These are phyloP conservation scores for Drosophila crucigera DNA, from an alignment of 2,888 invertebrate genomes.

Conservation along the genomic window DNA sequence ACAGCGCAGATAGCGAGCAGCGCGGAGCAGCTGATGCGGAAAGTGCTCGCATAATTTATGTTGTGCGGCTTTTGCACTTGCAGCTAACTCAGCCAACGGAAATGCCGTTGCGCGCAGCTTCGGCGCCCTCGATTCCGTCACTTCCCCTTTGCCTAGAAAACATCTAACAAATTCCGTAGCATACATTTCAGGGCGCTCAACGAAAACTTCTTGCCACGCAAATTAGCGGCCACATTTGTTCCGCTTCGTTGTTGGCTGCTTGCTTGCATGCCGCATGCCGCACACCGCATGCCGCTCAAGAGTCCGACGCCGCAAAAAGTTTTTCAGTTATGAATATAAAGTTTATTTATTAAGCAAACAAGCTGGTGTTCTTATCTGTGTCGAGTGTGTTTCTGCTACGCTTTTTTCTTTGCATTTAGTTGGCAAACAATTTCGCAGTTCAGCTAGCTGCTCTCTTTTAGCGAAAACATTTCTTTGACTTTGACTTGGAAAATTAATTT, in stretches of 20 bases:
- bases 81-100: constrained; percentile 63
- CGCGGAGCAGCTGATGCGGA: constrained; percentile 64
- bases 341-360: constrained; percentile 81
- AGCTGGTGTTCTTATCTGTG: constrained; percentile 73
- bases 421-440: constrained; percentile 70
- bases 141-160: not conserved
- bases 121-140: constrained; percentile 31
- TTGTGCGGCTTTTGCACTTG: constrained; percentile 64
- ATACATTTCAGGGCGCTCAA: constrained; percentile 59
- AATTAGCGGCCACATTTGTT: constrained; percentile 78
- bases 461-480: constrained; percentile 32
- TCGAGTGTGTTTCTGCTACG: constrained; percentile 50
- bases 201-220: constrained; percentile 70
- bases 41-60: constrained; percentile 76
- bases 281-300: constrained; percentile 14
- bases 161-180: constrained; percentile 51
- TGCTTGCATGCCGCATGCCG: not conserved
- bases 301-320: constrained; percentile 60
- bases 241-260: constrained; percentile 43
- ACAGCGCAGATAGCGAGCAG: constrained; percentile 59
- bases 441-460: constrained; percentile 39
- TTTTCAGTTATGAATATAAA: constrained; percentile 81
- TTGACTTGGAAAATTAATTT: constrained; percentile 53
- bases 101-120: constrained; percentile 66
- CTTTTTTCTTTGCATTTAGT: constrained; percentile 30